Evolutionary conservation across 2,113 vertebrate species (phyloP).

Genomic region (Etia nguti): DNA sequence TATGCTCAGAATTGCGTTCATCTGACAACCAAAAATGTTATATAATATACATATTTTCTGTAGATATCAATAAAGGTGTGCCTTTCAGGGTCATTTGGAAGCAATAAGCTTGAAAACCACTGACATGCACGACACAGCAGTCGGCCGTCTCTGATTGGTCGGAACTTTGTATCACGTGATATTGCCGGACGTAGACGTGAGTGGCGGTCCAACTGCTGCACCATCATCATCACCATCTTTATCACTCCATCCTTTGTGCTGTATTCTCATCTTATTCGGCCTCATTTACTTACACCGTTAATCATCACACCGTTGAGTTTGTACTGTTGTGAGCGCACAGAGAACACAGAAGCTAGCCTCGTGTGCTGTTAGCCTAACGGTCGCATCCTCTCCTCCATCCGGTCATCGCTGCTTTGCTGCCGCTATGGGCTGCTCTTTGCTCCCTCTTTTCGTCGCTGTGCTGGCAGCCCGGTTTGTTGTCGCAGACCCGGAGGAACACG

Average conservation of each 20-base stretch:
- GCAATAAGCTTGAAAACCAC: background rate
- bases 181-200: constrained; percentile 28
- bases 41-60: background rate
- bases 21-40: background rate
- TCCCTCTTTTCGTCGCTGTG: constrained; percentile 14
- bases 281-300: background rate
- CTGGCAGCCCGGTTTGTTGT: background rate
- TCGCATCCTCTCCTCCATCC: background rate
- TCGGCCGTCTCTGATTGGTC: constrained; percentile 18
- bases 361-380: background rate
- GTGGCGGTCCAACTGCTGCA: background rate
- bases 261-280: background rate
- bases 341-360: background rate
- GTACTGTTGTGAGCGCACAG: background rate
- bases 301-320: background rate
- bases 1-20: background rate
- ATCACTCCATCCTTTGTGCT: background rate
- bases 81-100: background rate
- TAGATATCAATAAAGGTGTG: background rate
- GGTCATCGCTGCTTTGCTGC: background rate
- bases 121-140: background rate
- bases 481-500: constrained; percentile 43
- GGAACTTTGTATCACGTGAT: constrained; percentile 19
- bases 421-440: constrained; percentile 4
- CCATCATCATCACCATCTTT: background rate